A percentile compares a stretch with the other conserved stretches of the same genome.
These are phyloP conservation scores for Unio pictorum DNA, from an alignment of 2,888 invertebrate genomes.

Conservation along the genomic window DNA sequence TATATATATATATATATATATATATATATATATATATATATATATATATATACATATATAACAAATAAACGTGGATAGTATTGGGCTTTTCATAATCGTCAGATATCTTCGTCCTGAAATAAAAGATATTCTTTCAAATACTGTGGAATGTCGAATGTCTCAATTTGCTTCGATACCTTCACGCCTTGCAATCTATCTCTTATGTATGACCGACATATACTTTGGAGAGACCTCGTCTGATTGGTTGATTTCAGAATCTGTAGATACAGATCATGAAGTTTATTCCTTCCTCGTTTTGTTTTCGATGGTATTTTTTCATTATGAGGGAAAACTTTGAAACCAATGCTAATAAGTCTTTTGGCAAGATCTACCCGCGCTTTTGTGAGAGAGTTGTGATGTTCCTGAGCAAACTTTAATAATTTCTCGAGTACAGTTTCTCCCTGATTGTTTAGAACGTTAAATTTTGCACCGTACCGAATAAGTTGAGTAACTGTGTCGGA, in stretches of 20 bases:
- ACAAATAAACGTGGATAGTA: too few relatives aligned
- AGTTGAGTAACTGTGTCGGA: slow-evolving; percentile 33
- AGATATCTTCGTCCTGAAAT: slow-evolving; percentile 17
- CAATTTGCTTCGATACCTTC: slow-evolving; percentile 10
- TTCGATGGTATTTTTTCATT: background rate
- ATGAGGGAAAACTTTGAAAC: slow-evolving; percentile 20
- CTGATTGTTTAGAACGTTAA: slow-evolving; percentile 39
- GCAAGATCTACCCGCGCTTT: slow-evolving; percentile 40
- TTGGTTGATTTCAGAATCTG: slow-evolving; percentile 15
- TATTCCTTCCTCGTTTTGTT: slow-evolving; percentile 18
- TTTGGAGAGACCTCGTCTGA: slow-evolving; percentile 30
- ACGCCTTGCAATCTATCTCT: slow-evolving; percentile 18
- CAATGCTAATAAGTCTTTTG: slow-evolving; percentile 38
- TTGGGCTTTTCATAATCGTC: too few relatives aligned
- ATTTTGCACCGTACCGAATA: slow-evolving; percentile 39
- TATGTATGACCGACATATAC: slow-evolving; percentile 29
- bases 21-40: too few relatives aligned
- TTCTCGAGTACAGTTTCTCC: slow-evolving; percentile 46
- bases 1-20: too few relatives aligned
- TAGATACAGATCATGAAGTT: slow-evolving; percentile 28
- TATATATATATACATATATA: too few relatives aligned
- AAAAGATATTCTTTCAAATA: slow-evolving; percentile 33
- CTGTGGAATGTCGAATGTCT: slow-evolving; percentile 28
- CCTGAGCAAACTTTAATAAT: slow-evolving; percentile 35
- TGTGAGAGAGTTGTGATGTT: slow-evolving; percentile 38